Evolutionary conservation across 2,113 vertebrate genomes (phyloP).

Genomic region (Microtus richardsoni): DNA sequence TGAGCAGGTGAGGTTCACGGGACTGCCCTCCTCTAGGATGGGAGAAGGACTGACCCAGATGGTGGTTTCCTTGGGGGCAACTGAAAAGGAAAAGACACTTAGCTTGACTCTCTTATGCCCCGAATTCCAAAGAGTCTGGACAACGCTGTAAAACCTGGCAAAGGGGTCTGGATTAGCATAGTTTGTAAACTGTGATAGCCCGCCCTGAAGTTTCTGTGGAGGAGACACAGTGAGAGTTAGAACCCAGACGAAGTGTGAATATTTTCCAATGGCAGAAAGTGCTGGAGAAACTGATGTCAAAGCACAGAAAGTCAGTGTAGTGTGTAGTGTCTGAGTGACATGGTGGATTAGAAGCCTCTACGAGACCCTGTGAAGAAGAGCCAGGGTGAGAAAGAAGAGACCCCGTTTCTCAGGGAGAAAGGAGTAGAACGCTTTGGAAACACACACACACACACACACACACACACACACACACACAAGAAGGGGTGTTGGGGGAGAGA

Average conservation of each 20-base stretch:
- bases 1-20: slow-evolving; percentile 84
- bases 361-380: neutral
- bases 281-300: neutral
- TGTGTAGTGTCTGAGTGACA: neutral
- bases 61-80: slow-evolving; percentile 79
- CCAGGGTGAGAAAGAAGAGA: neutral
- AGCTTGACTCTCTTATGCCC: slow-evolving; percentile 15
- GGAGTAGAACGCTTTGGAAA: neutral
- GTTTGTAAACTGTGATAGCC: neutral
- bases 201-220: neutral
- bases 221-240: neutral
- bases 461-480: neutral
- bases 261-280: neutral
- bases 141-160: neutral
- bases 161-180: neutral
- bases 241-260: neutral
- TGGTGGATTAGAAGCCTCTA: neutral
- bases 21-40: slow-evolving; percentile 82
- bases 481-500: neutral
- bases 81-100: slow-evolving; percentile 75
- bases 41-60: slow-evolving; percentile 78
- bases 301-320: neutral
- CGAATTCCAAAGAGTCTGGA: neutral
- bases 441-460: neutral
- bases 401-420: neutral